Conservation (phyloP, 2,888 invertebrate species). For the Monopis laevigella region DNA sequence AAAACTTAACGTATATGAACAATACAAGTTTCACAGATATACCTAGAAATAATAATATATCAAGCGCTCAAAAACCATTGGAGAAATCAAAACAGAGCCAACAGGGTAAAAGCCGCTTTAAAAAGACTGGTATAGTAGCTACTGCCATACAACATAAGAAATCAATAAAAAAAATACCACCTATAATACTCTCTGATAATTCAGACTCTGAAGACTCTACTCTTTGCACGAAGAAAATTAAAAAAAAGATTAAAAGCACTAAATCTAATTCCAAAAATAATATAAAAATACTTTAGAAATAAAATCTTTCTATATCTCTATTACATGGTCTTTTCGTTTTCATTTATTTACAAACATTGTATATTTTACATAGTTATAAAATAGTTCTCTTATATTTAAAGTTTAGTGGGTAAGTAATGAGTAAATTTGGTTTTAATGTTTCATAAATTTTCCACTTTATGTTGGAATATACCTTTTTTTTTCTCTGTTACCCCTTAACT, state of each 20-base stretch:
- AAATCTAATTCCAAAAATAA: slow-evolving; percentile 24
- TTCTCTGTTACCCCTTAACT: too few species aligned
- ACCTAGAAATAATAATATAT: slow-evolving; percentile 38
- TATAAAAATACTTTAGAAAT: too few species aligned
- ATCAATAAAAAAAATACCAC: slow-evolving; percentile 29
- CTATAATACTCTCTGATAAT: slow-evolving; percentile 37
- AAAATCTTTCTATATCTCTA: too few species aligned
- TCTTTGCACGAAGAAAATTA: slow-evolving; percentile 44
- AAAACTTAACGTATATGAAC: slow-evolving; percentile 39
- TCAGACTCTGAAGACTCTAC: slow-evolving; percentile 56
- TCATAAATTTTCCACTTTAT: too few species aligned
- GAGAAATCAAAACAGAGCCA: slow-evolving; percentile 28
- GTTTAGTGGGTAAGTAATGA: too few species aligned
- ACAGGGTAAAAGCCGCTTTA: slow-evolving; percentile 58
- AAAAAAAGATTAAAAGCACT: slow-evolving; percentile 49
- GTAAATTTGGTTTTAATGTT: too few species aligned
- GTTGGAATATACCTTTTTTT: too few species aligned
- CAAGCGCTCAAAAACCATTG: slow-evolving; percentile 28
- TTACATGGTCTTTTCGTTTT: too few species aligned
- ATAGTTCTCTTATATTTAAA: too few species aligned
- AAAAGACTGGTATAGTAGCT: slow-evolving; percentile 68
- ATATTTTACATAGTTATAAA: too few species aligned
- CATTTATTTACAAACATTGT: too few species aligned
- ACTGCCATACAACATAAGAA: slow-evolving; percentile 62
- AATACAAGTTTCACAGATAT: slow-evolving; percentile 56